Evolutionary conservation across 2,888 invertebrate species (phyloP), one percentile per base, ranked within the genome.

Genomic region (Dynastes grantii): DNA sequence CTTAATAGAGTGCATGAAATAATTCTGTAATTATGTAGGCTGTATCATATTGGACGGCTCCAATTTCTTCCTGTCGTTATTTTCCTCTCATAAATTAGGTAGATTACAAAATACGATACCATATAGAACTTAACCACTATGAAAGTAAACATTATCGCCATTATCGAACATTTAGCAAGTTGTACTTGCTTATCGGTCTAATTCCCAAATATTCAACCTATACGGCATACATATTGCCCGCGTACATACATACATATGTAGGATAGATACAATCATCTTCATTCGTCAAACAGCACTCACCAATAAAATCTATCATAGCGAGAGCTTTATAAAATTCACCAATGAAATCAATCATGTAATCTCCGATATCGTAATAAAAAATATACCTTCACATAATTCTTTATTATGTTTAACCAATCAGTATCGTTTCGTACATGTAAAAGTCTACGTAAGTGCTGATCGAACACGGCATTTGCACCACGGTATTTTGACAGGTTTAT

Each of bases 401-500:
- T 22, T 37, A 71, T 55, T 71, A 71, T 6, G 37, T 71, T 55
- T 40, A 71, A 40, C 40, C 55, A 71, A 71, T 71, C 55, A 55
- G 37, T 75, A 40, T 29, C 49, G 22, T 75, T 71, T 45, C 58
- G 32, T 27, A 27, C 27, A 49, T 61, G 55, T 61, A 75, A 75
- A 58, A 71, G 37, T 71, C 67, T 58, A 70, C 63, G 76, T 79
- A 79, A 79, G 76, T 70, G 70, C 55, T 76, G 76, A 79, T 79
- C 79, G 55, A 71, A 76, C 76, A 79, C 67, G 64, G 77, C 68
- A 76, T 76, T 77, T 40, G 75, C 76, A 76, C 77, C 73, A 37
- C 73, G 68, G 65, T 53, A 77, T 75, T 75, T 77, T 79, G 79
- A 77, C 79, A 77, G 77, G 75, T 79, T 79, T 79, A 79, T 77